Base-by-base conservation (phyloP, 2,888 invertebrate genomes). In the Arrhopalites spinosus region DNA sequence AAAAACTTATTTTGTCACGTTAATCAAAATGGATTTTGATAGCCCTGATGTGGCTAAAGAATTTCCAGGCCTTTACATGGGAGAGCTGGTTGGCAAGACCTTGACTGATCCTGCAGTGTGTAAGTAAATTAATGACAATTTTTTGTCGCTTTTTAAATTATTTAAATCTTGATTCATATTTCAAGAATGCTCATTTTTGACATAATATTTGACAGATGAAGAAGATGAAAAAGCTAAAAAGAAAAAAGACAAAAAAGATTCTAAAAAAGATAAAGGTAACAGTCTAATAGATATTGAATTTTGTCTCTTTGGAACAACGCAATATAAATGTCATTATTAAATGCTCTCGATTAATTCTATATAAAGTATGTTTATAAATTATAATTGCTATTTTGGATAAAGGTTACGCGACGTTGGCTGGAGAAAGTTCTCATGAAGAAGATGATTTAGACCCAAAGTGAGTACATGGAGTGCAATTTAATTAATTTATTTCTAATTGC, bases 11-110 rank as follows among this genome's bases (percentile, higher is more conserved):
- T n/a, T n/a, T n/a, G n/a, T n/a, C n/a, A n/a, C n/a, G n/a, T n/a
- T 36, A 17, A 50, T 2, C n/a, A 20, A 50, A n/a, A 82, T 82
- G 82, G 82, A 82, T 45, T 82, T 81, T 77, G 82, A 82, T 45
- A 82, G 82, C 71, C 82, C 36, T 36, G 81, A 80, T 20, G 81
- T 80, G 64, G 80, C 81, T 0, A 81, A 82, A 63, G 82, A 81
- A 36, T 82, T 82, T 68, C 82, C 82, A 5, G 82, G 82, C 7
- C 75, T 82, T 13, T 81, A 82, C 66, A 61, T 76, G 73, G 79
- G 77, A 1, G 80, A 81, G 7, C 3, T 36, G 3, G 50, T 76
- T 11, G 80, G 79, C 25, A 77, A 73, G 67, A 27, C 67, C 5
- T 27, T 76, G n/a, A 45, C 47, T 45, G 76, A 76, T 30, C 67